A percentile compares a stretch with the other conserved stretches of the same genome.
phyloP scores from a whole-genome alignment of 2,113 vertebrate genomes.

The Pitta sordida region DNA sequence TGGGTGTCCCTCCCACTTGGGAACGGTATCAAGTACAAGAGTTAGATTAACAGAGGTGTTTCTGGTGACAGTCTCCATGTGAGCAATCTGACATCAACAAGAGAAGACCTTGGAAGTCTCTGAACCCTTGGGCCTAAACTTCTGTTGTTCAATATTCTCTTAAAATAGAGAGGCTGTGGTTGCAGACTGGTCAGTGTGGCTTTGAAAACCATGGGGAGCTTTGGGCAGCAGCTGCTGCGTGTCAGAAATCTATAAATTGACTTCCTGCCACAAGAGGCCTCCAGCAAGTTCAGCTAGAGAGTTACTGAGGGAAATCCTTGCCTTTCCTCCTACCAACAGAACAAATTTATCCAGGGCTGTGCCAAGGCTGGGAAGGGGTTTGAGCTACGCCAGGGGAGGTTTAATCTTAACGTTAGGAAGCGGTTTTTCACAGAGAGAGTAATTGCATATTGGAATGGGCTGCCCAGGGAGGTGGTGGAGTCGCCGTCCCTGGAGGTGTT shows the following conservation, averaged over 20 bases:
- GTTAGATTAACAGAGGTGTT: background rate
- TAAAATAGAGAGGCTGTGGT: background rate
- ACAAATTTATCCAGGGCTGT: background rate
- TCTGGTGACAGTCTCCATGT: background rate
- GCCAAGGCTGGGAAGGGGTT: background rate
- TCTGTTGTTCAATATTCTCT: background rate
- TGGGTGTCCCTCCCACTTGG: background rate
- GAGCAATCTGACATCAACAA: background rate
- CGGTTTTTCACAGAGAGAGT: too few relatives aligned
- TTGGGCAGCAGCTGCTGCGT: slow-evolving; percentile 11
- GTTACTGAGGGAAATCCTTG: background rate
- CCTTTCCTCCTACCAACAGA: background rate
- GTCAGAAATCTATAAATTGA: slow-evolving; percentile 29
- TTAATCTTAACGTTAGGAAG: too few relatives aligned
- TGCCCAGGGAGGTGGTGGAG: too few relatives aligned
- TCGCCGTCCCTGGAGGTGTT: too few relatives aligned
- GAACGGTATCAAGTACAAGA: background rate
- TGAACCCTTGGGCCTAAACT: background rate
- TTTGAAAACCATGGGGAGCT: background rate
- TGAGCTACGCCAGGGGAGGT: too few relatives aligned
- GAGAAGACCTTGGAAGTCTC: background rate
- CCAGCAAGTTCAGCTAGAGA: background rate
- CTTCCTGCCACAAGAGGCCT: background rate
- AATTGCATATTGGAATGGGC: too few relatives aligned
- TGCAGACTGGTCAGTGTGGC: background rate